Evolutionary conservation across 1,140 invertebrate genomes (phyloP).

Genomic region (Pentalonia nigronervosa): DNA sequence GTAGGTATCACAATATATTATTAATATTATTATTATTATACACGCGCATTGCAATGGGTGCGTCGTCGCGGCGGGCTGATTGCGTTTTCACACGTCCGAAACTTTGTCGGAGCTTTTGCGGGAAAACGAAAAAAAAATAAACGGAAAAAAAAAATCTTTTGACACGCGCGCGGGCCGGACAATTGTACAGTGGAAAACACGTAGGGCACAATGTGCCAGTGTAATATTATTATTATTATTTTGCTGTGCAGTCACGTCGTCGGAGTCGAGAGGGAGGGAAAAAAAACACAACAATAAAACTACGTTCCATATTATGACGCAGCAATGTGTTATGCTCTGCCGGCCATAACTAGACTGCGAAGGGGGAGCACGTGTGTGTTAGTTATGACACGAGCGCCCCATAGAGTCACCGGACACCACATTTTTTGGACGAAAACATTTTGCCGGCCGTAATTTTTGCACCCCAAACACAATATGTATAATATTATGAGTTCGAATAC

Average conservation of each 20-base stretch:
- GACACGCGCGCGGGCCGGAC: not conserved
- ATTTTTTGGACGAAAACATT: not conserved
- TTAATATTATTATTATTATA: not conserved
- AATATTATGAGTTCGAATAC: not conserved
- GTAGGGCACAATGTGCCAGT: too few species aligned
- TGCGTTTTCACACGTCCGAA: not conserved
- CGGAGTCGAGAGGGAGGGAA: not conserved
- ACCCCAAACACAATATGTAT: not conserved
- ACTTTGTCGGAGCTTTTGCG: not conserved
- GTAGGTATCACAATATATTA: not conserved
- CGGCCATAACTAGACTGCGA: not conserved
- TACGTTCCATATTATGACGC: not conserved
- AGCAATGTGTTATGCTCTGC: not conserved
- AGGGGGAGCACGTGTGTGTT: not conserved
- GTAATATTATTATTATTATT: not conserved
- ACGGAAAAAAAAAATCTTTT: not conserved
- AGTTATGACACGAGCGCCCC: not conserved
- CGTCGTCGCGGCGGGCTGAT: not conserved
- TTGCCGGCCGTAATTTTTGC: not conserved
- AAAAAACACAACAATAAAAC: constrained; percentile 13
- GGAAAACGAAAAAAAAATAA: not conserved
- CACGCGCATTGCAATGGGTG: not conserved
- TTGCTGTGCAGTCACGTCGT: not conserved
- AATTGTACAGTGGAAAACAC: not conserved
- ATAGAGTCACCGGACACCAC: not conserved